These are phyloP conservation scores for Glossosoma conforme DNA, from an alignment of 1,140 invertebrate genomes.

Conservation along the genomic window DNA sequence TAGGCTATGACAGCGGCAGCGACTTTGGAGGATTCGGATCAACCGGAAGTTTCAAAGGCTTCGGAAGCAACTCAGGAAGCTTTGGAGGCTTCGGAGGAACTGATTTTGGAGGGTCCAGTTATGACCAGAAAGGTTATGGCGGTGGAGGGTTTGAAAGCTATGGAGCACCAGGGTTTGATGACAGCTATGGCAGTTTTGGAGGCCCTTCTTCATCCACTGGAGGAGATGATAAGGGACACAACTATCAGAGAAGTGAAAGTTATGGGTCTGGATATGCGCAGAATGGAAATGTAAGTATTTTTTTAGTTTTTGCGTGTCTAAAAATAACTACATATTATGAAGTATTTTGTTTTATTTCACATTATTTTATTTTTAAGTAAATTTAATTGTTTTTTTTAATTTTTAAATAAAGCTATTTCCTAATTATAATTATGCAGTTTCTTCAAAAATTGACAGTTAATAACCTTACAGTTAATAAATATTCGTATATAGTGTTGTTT, in stretches of 20 bases:
- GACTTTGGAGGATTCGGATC: background rate
- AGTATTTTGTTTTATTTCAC: too few species aligned
- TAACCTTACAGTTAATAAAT: too few species aligned
- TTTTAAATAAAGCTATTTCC: too few species aligned
- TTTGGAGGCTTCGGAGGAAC: background rate
- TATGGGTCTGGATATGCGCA: constrained; percentile 9
- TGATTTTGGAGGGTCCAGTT: too few species aligned
- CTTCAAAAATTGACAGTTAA: too few species aligned
- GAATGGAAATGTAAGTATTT: constrained; percentile 8
- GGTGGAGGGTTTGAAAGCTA: background rate
- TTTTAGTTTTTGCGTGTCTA: too few species aligned
- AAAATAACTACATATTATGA: too few species aligned
- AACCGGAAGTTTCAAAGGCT: background rate
- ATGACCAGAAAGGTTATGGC: too few species aligned
- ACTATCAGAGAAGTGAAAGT: constrained; percentile 3
- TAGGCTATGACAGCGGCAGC: background rate
- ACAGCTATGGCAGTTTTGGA: constrained; percentile 6
- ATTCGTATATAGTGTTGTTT: too few species aligned
- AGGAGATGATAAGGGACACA: background rate
- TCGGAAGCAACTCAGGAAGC: background rate
- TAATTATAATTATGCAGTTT: too few species aligned
- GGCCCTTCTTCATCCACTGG: background rate
- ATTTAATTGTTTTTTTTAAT: too few species aligned
- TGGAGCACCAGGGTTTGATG: background rate
- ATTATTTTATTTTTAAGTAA: too few species aligned